Evolutionary conservation across 2,113 vertebrate species (phyloP), one percentile per base, ranked within the genome.

Genomic region (Oncorhynchus masou): DNA sequence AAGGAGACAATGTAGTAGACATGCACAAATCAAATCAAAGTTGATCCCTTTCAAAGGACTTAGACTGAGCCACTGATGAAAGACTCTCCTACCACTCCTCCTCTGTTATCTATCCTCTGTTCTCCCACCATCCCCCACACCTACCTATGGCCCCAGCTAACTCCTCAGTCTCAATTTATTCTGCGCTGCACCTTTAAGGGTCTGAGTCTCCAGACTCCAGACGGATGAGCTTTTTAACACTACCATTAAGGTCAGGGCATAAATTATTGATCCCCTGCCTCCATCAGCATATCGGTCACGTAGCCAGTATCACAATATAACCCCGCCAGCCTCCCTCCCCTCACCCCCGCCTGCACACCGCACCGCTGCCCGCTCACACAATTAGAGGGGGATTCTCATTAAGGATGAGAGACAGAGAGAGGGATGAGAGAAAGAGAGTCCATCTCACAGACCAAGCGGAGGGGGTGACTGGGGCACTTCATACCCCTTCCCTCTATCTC

Each of bases 271-370:
- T 99, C 96, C 92, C 91, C 90, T 94, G 59, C 95, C 95, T 95
- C 93, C 90, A 98, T 99, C 97, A 98, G 96, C 95, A 99, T 94
- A 95, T 94, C 95, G 95, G 96, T 99, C 97, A 98, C 97, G 97
- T 99, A 94, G 93, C 66, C 88, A 29, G 94, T 92, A 95, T 94
- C 92, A 91, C 96, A 95, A 95, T 95, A 95, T 95, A 94, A 96
- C 94, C 94, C 91, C 91, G 77, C 90, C 94, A 89, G 93, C 94
- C 70, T 94, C 93, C 95, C 95, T 86, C 93, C 93, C 92, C 93
- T 94, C 87, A 82, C 89, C 71, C 94, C 93, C 92, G 5, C 59
- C 59, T n/a, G n/a, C 59, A 62, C 59, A 62, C 59, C 59, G 15
- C 16, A 6, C 59, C 20, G 7, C 59, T n/a, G n/a, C 59, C 59